These are phyloP conservation scores for Cynodonichthys magdalenae DNA, from an alignment of 2,797 vertebrate genomes.

Conservation along the genomic window DNA sequence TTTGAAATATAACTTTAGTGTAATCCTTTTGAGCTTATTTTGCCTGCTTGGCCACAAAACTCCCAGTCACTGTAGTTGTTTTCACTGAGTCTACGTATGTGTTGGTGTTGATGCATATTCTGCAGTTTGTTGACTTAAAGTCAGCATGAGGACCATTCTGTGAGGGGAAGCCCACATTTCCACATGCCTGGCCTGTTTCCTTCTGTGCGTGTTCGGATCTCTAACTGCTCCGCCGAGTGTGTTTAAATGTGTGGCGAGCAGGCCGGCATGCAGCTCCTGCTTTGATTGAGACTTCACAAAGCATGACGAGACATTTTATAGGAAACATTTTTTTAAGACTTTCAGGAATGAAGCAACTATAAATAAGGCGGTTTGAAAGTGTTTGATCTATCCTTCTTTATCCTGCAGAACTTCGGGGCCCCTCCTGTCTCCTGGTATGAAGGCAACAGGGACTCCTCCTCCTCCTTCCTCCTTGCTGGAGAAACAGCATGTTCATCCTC, in stretches of 20 bases:
- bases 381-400: conserved; percentile 2
- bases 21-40: too few relatives aligned
- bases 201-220: conserved; percentile 51
- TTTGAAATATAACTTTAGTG: too few relatives aligned
- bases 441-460: conserved; percentile 83
- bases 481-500: conserved; percentile 85
- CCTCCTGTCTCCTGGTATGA: conserved; percentile 88
- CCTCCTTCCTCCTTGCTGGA: conserved; percentile 74
- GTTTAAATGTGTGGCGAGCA: conserved; percentile 39
- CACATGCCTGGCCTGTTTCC: conserved; percentile 68
- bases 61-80: conserved; percentile 24
- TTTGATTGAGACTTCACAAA: conserved; percentile 43
- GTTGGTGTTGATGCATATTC: conserved; percentile 55
- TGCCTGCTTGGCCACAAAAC: conserved; percentile 48
- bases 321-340: conserved; percentile 18
- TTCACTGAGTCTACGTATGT: conserved; percentile 3
- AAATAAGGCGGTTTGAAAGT: not conserved
- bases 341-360: conserved; percentile 16
- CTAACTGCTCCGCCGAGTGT: conserved; percentile 47
- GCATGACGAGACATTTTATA: conserved; percentile 42
- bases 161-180: conserved; percentile 70
- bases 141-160: conserved; percentile 64
- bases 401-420: conserved; percentile 82
- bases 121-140: conserved; percentile 69
- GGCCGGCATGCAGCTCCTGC: conserved; percentile 25